Percentiles rank a stretch among this genome's conserved stretches.
Evolutionary conservation across 2,888 invertebrate genomes (phyloP).

Genomic region (Sympetrum striolatum): DNA sequence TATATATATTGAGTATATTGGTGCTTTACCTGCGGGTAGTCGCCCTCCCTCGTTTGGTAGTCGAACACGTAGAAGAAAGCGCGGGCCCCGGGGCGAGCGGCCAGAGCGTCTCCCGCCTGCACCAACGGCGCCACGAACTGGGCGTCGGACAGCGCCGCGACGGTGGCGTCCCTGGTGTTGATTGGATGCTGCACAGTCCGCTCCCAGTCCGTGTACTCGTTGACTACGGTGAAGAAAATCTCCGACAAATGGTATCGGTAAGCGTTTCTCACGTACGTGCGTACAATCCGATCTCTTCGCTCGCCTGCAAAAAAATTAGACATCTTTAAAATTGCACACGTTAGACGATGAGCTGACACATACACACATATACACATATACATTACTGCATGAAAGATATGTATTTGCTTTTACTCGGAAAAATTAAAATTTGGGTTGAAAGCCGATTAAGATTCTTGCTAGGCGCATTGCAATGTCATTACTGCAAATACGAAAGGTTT

Average conservation of each 20-base stretch:
- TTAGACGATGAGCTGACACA: not conserved
- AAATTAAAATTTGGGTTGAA: too few relatives aligned
- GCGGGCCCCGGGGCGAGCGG: conserved; percentile 72
- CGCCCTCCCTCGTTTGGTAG: conserved; percentile 89
- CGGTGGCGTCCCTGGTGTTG: conserved; percentile 85
- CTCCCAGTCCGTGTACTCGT: conserved; percentile 98
- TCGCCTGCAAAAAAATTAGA: conserved; percentile 64
- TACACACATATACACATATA: too few relatives aligned
- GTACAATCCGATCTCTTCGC: conserved; percentile 78
- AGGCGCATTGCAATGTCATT: too few relatives aligned
- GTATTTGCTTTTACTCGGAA: too few relatives aligned
- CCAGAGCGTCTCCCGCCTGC: conserved; percentile 77
- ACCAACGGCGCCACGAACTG: conserved; percentile 92
- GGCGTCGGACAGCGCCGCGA: conserved; percentile 92
- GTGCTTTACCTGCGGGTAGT: conserved; percentile 85
- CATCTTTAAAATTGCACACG: too few relatives aligned
- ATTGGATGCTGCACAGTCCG: conserved; percentile 88
- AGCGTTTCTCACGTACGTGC: conserved; percentile 92
- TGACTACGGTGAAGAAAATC: conserved; percentile 94
- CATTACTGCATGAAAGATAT: too few relatives aligned
- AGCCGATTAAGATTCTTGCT: too few relatives aligned
- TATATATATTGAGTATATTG: too few relatives aligned
- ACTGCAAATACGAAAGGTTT: too few relatives aligned
- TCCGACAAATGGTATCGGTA: conserved; percentile 86
- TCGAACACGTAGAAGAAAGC: conserved; percentile 92